phyloP scores from a whole-genome alignment of 2,113 vertebrate species.

The Chrysochloris asiatica region DNA sequence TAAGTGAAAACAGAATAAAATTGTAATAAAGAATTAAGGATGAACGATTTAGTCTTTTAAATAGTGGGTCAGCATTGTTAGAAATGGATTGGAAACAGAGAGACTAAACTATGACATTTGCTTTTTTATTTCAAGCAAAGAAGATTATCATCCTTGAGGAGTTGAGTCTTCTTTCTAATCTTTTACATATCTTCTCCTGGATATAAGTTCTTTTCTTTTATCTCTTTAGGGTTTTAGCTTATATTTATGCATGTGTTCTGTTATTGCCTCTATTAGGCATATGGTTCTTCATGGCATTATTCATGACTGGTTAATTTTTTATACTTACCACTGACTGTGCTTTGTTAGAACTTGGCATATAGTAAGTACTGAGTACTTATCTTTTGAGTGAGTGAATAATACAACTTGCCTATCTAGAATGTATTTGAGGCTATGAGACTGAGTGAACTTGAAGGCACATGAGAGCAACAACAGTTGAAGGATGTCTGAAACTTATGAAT shows the following conservation, averaged over 20 bases:
- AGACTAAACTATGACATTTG: background rate
- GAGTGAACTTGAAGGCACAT: background rate
- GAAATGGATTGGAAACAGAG: background rate
- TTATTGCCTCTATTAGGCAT: background rate
- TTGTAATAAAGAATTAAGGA: background rate
- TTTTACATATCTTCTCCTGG: background rate
- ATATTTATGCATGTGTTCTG: background rate
- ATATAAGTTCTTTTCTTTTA: background rate
- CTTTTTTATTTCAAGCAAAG: background rate
- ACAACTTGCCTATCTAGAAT: slow-evolving; percentile 5
- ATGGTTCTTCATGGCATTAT: slow-evolving; percentile 36
- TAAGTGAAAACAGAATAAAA: slow-evolving; percentile 47
- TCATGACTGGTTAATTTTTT: slow-evolving; percentile 46
- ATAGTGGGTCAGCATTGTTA: background rate
- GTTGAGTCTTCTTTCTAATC: background rate
- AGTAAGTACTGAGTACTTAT: slow-evolving; percentile 5
- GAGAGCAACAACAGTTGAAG: background rate
- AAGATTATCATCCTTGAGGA: background rate
- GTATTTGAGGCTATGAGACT: background rate
- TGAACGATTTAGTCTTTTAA: background rate
- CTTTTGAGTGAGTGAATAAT: background rate
- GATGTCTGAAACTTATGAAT: slow-evolving; percentile 7
- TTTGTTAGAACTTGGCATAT: slow-evolving; percentile 7
- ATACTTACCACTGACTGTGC: background rate
- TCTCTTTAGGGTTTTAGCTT: background rate